Percentiles rank a stretch among this genome's conserved stretches.
phyloP scores from a whole-genome alignment of 2,888 invertebrate species.

The Drosophila glabriapex region DNA sequence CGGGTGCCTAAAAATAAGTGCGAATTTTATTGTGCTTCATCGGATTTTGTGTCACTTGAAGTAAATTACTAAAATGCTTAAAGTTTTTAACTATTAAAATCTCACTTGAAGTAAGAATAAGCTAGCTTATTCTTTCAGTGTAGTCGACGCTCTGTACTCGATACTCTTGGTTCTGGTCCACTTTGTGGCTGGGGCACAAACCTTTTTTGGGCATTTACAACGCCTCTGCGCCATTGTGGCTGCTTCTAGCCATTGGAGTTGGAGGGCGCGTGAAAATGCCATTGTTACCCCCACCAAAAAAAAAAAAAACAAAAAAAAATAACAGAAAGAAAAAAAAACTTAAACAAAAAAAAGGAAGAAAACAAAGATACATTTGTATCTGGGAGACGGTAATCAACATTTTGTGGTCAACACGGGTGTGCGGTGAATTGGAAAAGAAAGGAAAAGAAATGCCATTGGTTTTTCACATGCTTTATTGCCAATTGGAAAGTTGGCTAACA shows the following conservation, averaged over 20 bases:
- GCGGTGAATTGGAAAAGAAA: conserved; percentile 40
- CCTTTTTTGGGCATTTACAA: conserved; percentile 80
- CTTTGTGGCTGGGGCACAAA: conserved; percentile 48
- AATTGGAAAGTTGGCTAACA: conserved; percentile 76
- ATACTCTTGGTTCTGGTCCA: conserved; percentile 36
- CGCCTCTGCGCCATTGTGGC: conserved; percentile 74
- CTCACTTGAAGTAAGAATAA: background rate
- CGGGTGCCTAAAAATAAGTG: background rate
- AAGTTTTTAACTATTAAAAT: background rate
- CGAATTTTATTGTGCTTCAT: background rate
- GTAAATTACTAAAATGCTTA: background rate
- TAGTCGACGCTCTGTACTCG: background rate
- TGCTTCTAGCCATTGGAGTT: conserved; percentile 8
- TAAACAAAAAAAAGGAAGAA: conserved; percentile 2
- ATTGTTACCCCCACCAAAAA: conserved; percentile 52
- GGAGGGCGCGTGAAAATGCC: conserved; percentile 78
- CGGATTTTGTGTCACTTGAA: background rate
- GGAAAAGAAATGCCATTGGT: conserved; percentile 63
- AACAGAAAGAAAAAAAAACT: background rate
- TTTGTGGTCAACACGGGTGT: conserved; percentile 72
- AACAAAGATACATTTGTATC: conserved; percentile 33
- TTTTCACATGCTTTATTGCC: conserved; percentile 79
- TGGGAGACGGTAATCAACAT: conserved; percentile 73
- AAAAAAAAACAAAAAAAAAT: background rate
- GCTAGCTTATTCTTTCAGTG: conserved; percentile 28